Evolutionary conservation across 2,888 invertebrate species (phyloP).

Genomic region (Drosophila algonquin): DNA sequence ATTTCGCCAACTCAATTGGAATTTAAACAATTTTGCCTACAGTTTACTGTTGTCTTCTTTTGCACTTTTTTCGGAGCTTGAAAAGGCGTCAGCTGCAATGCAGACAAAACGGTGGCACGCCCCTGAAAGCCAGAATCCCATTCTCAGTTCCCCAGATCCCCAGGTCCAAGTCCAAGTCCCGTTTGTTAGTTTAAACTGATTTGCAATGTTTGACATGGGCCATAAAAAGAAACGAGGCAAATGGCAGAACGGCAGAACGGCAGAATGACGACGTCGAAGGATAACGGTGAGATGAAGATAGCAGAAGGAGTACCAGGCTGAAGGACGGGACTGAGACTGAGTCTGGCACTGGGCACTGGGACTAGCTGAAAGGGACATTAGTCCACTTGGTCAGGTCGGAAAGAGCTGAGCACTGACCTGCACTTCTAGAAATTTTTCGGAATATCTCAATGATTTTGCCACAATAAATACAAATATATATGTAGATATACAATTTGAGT

Average conservation of each 20-base stretch:
- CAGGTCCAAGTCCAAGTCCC: conserved; percentile 18
- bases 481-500: too few species aligned
- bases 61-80: conserved; percentile 10
- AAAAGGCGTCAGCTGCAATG: conserved; percentile 64
- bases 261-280: conserved; percentile 47
- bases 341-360: too few species aligned
- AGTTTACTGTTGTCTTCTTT: background rate
- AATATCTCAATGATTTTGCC: too few species aligned
- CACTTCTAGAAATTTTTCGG: background rate
- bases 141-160: too few species aligned
- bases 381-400: conserved; percentile 33
- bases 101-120: conserved; percentile 66
- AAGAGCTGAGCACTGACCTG: background rate
- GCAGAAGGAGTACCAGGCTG: conserved; percentile 28
- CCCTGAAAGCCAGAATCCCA: conserved; percentile 12
- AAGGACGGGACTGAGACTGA: background rate
- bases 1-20: background rate
- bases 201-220: conserved; percentile 79
- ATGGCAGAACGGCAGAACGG: conserved; percentile 31
- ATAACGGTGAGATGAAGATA: conserved; percentile 39
- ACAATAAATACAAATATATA: too few species aligned
- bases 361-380: conserved; percentile 23
- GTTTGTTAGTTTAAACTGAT: conserved; percentile 79
- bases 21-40: conserved; percentile 1
- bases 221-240: conserved; percentile 72